A percentile compares a stretch with the other conserved stretches of the same genome.
Conservation (phyloP, 2,888 invertebrate species). For the Theretra japonica region DNA sequence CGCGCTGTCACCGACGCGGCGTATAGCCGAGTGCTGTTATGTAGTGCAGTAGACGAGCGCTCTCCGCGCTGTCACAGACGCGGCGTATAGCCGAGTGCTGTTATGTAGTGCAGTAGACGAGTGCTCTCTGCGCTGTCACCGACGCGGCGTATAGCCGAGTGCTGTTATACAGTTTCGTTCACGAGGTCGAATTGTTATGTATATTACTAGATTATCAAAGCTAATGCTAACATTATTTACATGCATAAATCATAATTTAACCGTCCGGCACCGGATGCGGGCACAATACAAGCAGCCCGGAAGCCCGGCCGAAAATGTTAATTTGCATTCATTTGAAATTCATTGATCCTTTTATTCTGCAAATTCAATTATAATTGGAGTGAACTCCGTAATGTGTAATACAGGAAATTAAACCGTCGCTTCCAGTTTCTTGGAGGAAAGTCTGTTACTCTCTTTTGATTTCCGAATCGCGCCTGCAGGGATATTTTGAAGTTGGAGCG, state of each 20-base stretch:
- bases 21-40: neutral
- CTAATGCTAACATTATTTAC: conserved; percentile 13
- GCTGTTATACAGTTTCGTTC: neutral
- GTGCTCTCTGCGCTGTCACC: neutral
- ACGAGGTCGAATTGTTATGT: neutral
- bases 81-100: neutral
- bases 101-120: neutral
- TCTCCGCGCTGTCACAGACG: neutral
- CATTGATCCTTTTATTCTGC: conserved; percentile 25
- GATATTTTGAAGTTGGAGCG: neutral
- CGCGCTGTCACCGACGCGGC: neutral
- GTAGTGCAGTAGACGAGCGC: neutral
- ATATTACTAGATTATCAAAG: neutral
- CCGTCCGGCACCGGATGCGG: conserved; percentile 20
- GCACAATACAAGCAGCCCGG: conserved; percentile 19
- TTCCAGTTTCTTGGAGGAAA: conserved; percentile 17
- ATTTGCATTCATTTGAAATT: conserved; percentile 24
- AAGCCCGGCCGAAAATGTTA: conserved; percentile 9
- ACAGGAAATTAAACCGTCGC: conserved; percentile 15
- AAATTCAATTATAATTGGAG: conserved; percentile 24
- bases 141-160: neutral
- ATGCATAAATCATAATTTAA: conserved; percentile 23
- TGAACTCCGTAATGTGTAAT: conserved; percentile 5
- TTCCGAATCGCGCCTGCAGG: conserved; percentile 1
- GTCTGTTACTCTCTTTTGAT: conserved; percentile 14